Conservation (phyloP, 2,113 vertebrate species). For the Sorex fumeus region DNA sequence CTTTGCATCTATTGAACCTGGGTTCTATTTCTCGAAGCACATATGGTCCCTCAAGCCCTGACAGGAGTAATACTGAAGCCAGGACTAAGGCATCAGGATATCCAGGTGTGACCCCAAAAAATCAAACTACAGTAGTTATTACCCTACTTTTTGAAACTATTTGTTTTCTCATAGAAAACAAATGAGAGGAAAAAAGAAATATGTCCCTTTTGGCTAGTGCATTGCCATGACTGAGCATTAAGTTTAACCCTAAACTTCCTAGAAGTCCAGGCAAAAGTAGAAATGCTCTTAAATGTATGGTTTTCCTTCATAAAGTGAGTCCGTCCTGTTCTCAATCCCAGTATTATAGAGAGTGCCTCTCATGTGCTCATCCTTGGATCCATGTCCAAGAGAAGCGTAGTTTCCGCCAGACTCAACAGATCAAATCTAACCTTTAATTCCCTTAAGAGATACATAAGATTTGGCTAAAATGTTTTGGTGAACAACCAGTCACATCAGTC, state of each 20-base stretch:
- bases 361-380: background rate
- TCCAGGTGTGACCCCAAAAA: no score
- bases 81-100: no score
- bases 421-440: background rate
- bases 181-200: background rate
- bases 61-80: no score
- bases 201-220: background rate
- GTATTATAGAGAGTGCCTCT: background rate
- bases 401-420: background rate
- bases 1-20: no score
- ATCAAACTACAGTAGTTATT: background rate
- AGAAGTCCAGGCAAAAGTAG: background rate
- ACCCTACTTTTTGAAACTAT: constrained; percentile 8
- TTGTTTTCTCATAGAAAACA: background rate
- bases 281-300: background rate
- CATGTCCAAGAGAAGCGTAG: background rate
- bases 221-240: background rate
- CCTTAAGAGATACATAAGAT: background rate
- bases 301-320: background rate
- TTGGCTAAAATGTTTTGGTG: background rate
- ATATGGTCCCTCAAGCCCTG: no score
- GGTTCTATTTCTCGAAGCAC: no score
- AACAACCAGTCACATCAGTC: background rate
- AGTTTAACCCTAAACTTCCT: background rate
- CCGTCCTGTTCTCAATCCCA: background rate